These are phyloP conservation scores for Eptatretus burgeri DNA, from an alignment of 2,113 vertebrate species.

Conservation along the genomic window DNA sequence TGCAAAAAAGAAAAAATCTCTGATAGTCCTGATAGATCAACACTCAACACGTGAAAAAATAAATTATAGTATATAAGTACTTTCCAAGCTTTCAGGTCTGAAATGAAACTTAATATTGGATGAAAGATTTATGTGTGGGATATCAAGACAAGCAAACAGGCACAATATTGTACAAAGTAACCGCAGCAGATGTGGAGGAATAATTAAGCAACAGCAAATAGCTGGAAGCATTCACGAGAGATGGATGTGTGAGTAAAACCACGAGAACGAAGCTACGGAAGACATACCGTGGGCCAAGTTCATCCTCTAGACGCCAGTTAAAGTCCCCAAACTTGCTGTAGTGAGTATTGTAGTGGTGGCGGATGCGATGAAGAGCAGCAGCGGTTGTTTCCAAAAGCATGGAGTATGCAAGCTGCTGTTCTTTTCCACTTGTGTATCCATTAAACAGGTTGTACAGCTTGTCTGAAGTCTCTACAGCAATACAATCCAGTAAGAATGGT, in stretches of 20 bases:
- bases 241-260: too few species aligned
- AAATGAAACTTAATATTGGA: not conserved
- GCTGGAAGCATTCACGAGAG: too few species aligned
- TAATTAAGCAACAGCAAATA: too few species aligned
- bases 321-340: conserved; percentile 98
- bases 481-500: too few species aligned
- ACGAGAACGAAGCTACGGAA: not conserved
- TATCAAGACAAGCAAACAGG: not conserved
- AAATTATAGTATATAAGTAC: too few species aligned
- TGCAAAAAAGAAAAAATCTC: too few species aligned
- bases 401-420: conserved; percentile 91
- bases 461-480: conserved; percentile 52
- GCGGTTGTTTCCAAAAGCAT: conserved; percentile 70
- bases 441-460: conserved; percentile 94
- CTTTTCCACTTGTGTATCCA: conserved; percentile 93
- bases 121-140: not conserved
- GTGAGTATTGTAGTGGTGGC: conserved; percentile 90
- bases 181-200: too few species aligned
- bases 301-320: conserved; percentile 83
- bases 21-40: too few species aligned
- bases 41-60: too few species aligned
- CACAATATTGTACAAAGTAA: too few species aligned
- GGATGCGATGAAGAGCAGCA: conserved; percentile 57
- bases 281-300: conserved; percentile 65
- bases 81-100: not conserved